Base-by-base conservation (phyloP, 2,113 vertebrate genomes). In the Catharus minimus region DNA sequence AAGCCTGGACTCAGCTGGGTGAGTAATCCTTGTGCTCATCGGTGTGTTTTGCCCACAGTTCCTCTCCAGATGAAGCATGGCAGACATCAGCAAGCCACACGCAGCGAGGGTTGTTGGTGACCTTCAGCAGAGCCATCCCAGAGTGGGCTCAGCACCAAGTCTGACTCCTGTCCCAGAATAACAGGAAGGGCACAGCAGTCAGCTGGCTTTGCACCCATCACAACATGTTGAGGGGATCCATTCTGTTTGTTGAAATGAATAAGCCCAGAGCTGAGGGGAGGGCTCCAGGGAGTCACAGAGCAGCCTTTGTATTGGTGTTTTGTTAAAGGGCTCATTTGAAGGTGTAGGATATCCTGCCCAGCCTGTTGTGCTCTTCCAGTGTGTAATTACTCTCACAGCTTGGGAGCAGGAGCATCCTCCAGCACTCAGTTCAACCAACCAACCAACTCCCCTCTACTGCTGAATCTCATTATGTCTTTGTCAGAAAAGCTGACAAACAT, bases 31-130 rank as follows among this genome's bases (percentile, higher is more conserved):
- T 3, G 15, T 53, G 68, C 72, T 66, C 72, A 28, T 3, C 0
- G 2, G 12, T 39, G 80, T 14, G 9, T 66, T 74, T 82, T 78
- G 79, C 60, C 79, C 64, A 26, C 43, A 20, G 47, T 32, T 71
- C n/a, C 68, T 50, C 82, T 61, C 52, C 68, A 74, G 43, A n/a
- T 66, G 4, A 65, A 61, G 86, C 76, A 23, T 49, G 33, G 21
- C 52, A 65, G 64, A 46, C 43, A 57, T 15, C 43, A 46, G 1
- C 0, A 0, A 57, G 58, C 68, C 20, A 12, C 68, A 28, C 0
- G 0, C 52, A 64, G 50, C 0, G 0, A 77, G 76, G 58, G 46
- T 62, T 1, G 2, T 16, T 3, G 0, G 30, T 49, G 90, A 76
- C 78, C 62, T 76, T 44, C 2, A 4, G 50, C 74, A 65, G 83